Conservation (phyloP, 1,140 invertebrate genomes). For the Polypedilum vanderplanki region DNA sequence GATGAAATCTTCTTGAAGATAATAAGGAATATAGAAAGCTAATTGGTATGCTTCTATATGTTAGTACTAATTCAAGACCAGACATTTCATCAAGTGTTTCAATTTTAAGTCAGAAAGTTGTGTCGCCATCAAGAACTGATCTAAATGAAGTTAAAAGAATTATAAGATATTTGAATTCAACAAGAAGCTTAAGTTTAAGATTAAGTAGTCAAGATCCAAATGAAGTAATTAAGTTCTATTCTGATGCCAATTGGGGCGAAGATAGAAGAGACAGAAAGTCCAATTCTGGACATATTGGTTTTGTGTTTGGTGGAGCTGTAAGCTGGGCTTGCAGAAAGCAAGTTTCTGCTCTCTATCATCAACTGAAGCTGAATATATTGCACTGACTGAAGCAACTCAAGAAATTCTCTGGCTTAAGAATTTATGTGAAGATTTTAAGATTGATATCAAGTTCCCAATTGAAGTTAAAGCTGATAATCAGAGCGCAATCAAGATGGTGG, state of each 20-base stretch:
- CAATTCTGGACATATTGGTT: conserved; percentile 34
- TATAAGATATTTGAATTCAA: conserved; percentile 41
- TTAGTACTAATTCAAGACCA: conserved; percentile 39
- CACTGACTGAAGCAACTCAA: conserved; percentile 32
- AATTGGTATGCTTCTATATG: conserved; percentile 42
- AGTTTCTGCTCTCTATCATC: conserved; percentile 34
- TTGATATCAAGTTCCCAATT: not conserved
- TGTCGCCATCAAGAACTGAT: conserved; percentile 35
- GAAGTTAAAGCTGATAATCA: conserved; percentile 34
- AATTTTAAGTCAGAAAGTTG: conserved; percentile 35
- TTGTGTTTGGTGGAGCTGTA: conserved; percentile 31
- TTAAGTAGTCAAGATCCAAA: not conserved
- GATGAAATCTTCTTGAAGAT: not conserved
- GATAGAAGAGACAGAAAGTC: conserved; percentile 34
- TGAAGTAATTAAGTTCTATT: not conserved
- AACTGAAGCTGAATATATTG: conserved; percentile 34
- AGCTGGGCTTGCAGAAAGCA: conserved; percentile 35
- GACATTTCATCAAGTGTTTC: conserved; percentile 44
- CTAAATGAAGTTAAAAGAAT: conserved; percentile 40
- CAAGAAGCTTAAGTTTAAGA: conserved; percentile 32
- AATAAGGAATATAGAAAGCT: conserved; percentile 37
- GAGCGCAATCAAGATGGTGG: conserved; percentile 34
- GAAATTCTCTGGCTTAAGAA: conserved; percentile 33
- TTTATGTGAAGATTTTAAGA: conserved; percentile 30
- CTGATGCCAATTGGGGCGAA: conserved; percentile 35